Conservation (phyloP, 1,140 invertebrate species). For the Macrotrachela quadricornifera region DNA sequence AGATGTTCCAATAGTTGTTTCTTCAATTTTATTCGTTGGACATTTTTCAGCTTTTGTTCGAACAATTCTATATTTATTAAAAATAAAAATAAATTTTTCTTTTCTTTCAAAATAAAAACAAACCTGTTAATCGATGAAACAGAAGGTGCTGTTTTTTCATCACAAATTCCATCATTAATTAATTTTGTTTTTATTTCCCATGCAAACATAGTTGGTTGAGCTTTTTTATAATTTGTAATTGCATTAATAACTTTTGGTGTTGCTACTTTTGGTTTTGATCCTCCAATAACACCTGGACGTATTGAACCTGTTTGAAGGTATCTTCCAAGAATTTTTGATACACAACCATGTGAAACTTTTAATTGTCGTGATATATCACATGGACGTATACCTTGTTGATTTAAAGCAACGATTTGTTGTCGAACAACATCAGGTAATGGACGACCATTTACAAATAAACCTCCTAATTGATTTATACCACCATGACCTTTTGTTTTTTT, state of each 20-base stretch:
- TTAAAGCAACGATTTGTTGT: conserved; percentile 80
- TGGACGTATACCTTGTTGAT: conserved; percentile 69
- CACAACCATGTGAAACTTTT: conserved; percentile 77
- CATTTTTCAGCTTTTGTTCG: no score
- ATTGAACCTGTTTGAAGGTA: conserved; percentile 26
- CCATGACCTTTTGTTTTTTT: no score
- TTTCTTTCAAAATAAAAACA: no score
- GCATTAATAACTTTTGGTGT: conserved; percentile 29
- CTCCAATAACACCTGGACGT: conserved; percentile 31
- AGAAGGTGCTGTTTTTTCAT: conserved; percentile 46
- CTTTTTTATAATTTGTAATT: conserved; percentile 23
- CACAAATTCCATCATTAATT: conserved; percentile 26
- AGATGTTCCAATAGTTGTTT: no score
- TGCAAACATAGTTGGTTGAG: conserved; percentile 32
- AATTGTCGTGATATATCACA: conserved; percentile 81
- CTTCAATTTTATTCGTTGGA: no score
- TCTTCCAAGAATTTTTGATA: conserved; percentile 66
- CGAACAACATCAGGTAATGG: conserved; percentile 80
- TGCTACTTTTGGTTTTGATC: conserved; percentile 30
- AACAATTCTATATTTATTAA: no score
- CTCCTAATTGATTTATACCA: conserved; percentile 89
- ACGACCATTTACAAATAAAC: conserved; percentile 85
- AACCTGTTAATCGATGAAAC: conserved; percentile 84
- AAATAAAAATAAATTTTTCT: no score
- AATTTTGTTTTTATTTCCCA: conserved; percentile 31